Evolutionary conservation across 2,888 invertebrate species (phyloP), one percentile per base, ranked within the genome.

Genomic region (Amphipyra tragopoginis): DNA sequence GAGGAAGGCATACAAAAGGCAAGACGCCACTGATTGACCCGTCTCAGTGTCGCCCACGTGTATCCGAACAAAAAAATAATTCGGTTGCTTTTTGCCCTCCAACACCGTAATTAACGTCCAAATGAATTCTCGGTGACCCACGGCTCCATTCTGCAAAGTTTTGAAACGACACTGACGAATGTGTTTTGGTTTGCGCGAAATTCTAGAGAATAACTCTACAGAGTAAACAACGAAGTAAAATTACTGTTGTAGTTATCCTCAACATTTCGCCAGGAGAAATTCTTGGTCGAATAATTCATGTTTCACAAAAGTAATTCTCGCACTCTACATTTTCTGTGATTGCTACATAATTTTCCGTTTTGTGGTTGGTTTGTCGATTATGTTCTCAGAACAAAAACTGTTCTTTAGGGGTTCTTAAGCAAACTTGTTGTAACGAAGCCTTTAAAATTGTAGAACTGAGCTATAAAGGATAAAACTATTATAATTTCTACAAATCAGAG

Each of bases 281-380:
- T 77, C 43, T 66, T 50, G 51, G 50, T 48, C 52, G 36, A 61
- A 77, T 67, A 65, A 72, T 68, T 68, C 55, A 62, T 61, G 60
- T 68, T 71, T 58, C n/a, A 72, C 62, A 72, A 75, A 69, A 77
- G 72, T 75, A 75, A 72, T 76, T 72, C 61, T 43, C 42, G 33
- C 48, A 26, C 57, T 45, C 62, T 44, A 71, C 71, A 73, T 71
- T 76, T 80, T 72, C 61, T 71, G 75, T 80, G 81, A 86, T 82
- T 72, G 64, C 71, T 55, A 64, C 68, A 79, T 75, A 79, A 83
- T 84, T 83, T 75, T 77, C 59, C 50, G 58, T 75, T 65, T 70
- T 67, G 57, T 52, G 67, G 63, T 61, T 55, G 65, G 47, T 67
- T 69, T 71, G 44, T 72, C 75, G 73, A 72, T 80, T 69, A 70